Base-by-base conservation (phyloP, 2,113 vertebrate species). In the Scalopus aquaticus region DNA sequence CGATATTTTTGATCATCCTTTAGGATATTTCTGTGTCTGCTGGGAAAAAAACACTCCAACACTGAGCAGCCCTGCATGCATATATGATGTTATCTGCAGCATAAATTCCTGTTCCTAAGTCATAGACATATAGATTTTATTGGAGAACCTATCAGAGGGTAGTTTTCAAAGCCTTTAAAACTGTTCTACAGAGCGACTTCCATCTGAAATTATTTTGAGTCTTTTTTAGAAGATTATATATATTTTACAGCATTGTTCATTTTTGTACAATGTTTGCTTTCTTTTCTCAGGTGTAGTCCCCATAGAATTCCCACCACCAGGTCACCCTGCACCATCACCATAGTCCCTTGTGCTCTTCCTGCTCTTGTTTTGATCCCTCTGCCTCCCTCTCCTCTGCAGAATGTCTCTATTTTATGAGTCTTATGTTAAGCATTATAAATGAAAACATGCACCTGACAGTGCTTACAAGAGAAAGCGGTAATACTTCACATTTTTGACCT, bases 401-500 rank as follows among this genome's bases (percentile, higher is more conserved):
- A n/a, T n/a, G n/a, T n/a, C n/a, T n/a, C n/a, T n/a, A n/a, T n/a
- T 87, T 74, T 88, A 32, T 88, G 65, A 81, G 28, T 62, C 30
- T 86, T 93, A 58, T 19, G 0, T 69, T 92, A 92, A 77, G 32
- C 35, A 26, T 28, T 92, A 11, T 78, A 82, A 58, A 85, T 90
- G 76, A 84, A 93, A 90, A 93, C 37, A 82, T 1, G 85, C 22
- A 72, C 78, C 83, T 73, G 32, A 28, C 64, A 79, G 8, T 87
- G 35, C 35, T 88, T 94, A 42, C 0, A 70, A 91, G 60, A 54
- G 5, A 91, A 93, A 67, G 20, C 7, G 22, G 80, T 79, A 67
- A 62, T 92, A 72, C 0, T 82, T 95, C 67, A 6, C 42, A 35
- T 70, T 88, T 95, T 74, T 91, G 65, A 91, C 44, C 83, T 91